phyloP scores from a whole-genome alignment of 2,888 invertebrate genomes.

The Coelogynopora nodosa region DNA sequence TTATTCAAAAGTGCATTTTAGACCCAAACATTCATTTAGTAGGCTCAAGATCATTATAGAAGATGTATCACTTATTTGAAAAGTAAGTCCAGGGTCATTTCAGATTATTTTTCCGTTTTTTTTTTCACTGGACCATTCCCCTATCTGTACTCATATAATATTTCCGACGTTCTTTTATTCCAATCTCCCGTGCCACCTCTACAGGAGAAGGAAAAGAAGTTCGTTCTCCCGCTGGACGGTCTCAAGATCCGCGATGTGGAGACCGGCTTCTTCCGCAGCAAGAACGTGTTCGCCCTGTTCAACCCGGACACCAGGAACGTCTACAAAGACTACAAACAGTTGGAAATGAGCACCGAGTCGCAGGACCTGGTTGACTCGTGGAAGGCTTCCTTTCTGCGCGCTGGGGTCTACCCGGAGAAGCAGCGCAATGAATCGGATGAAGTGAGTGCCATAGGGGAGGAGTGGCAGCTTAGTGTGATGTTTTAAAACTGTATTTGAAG shows the following conservation, averaged over 20 bases:
- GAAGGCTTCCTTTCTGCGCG: constrained; percentile 98
- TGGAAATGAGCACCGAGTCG: constrained; percentile 94
- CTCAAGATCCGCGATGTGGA: constrained; percentile 92
- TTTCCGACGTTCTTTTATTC: too few species aligned
- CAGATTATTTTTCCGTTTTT: too few species aligned
- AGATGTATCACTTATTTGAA: too few species aligned
- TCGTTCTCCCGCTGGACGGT: constrained; percentile 94
- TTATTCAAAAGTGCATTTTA: too few species aligned
- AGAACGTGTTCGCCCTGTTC: constrained; percentile 95
- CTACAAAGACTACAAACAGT: constrained; percentile 88
- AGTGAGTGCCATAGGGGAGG: too few species aligned
- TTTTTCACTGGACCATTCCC: too few species aligned
- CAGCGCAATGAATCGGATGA: constrained; percentile 36
- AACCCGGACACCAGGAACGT: constrained; percentile 84
- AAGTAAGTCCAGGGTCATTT: too few species aligned
- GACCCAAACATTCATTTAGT: too few species aligned
- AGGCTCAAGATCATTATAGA: too few species aligned
- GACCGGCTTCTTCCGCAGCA: constrained; percentile 87
- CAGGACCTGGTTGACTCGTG: constrained; percentile 96
- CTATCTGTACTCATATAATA: too few species aligned
- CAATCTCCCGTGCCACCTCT: not conserved
- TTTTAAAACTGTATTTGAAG: too few species aligned
- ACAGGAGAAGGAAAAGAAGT: constrained; percentile 95
- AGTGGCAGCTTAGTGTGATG: too few species aligned
- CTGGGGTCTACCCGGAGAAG: constrained; percentile 86